These are phyloP conservation scores for Toxonevra muliebris DNA, from an alignment of 2,888 invertebrate species.

Conservation along the genomic window DNA sequence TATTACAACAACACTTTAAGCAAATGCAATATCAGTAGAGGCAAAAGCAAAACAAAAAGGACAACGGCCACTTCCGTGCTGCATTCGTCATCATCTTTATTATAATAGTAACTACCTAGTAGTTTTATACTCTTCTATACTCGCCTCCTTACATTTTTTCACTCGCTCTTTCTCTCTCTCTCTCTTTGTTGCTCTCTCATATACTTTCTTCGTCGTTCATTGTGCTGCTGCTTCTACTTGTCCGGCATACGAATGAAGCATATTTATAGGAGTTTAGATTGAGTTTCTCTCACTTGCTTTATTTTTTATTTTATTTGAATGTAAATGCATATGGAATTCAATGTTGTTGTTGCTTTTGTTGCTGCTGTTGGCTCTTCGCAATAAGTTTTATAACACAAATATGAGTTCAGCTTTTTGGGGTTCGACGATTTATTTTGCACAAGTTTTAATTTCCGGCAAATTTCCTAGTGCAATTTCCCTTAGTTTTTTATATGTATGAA, in stretches of 20 bases:
- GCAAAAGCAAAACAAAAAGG: slow-evolving; percentile 6
- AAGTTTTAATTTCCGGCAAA: slow-evolving; percentile 49
- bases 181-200: no score
- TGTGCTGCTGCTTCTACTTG: neutral
- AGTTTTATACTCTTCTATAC: neutral
- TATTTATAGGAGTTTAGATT: slow-evolving; percentile 5
- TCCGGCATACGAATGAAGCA: slow-evolving; percentile 1
- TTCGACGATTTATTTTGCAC: slow-evolving; percentile 42
- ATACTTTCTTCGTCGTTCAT: no score
- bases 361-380: neutral
- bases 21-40: neutral
- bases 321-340: neutral
- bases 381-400: neutral
- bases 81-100: slow-evolving; percentile 31
- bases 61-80: slow-evolving; percentile 40
- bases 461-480: slow-evolving; percentile 49
- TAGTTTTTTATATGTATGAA: slow-evolving; percentile 8
- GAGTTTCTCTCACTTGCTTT: neutral
- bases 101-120: neutral
- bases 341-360: neutral
- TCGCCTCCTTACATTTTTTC: neutral
- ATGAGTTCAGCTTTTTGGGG: slow-evolving; percentile 9
- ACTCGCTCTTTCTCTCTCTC: no score
- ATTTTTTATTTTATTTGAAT: neutral
- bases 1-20: neutral